Conservation (phyloP, 2,113 vertebrate species). For the Panthera tigris region DNA sequence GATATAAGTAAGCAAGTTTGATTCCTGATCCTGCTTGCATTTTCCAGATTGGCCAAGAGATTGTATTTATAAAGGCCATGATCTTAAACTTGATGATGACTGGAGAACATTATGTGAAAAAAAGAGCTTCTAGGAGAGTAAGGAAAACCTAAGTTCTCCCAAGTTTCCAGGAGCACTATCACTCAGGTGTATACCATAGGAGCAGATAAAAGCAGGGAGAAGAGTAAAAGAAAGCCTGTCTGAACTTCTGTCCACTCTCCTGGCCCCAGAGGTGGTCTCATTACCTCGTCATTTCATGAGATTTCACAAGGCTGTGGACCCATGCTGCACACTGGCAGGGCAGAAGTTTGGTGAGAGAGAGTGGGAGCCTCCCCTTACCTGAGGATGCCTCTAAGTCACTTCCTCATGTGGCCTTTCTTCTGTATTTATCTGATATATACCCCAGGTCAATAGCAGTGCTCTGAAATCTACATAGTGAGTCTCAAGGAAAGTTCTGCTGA, state of each 20-base stretch:
- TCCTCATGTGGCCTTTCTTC: neutral
- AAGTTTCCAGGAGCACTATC: neutral
- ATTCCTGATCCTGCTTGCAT: neutral
- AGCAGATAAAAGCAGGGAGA: neutral
- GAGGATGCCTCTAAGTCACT: neutral
- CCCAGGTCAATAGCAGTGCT: neutral
- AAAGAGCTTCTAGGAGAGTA: neutral
- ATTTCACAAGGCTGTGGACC: neutral
- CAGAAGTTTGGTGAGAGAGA: neutral
- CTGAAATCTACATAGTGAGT: neutral
- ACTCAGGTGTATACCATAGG: neutral
- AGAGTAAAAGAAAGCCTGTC: neutral
- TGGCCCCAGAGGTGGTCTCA: neutral
- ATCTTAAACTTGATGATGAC: neutral
- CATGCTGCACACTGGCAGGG: neutral
- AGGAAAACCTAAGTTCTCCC: neutral
- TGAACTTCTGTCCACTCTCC: neutral
- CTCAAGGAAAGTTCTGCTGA: neutral
- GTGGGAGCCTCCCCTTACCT: neutral
- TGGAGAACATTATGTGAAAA: neutral
- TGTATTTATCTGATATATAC: neutral
- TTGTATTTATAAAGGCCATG: neutral
- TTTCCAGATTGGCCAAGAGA: slow-evolving; percentile 5
- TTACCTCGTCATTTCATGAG: neutral
- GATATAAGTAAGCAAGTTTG: neutral